Base-by-base conservation (phyloP, 2,888 invertebrate species). In the Hemistola chrysoprasaria region DNA sequence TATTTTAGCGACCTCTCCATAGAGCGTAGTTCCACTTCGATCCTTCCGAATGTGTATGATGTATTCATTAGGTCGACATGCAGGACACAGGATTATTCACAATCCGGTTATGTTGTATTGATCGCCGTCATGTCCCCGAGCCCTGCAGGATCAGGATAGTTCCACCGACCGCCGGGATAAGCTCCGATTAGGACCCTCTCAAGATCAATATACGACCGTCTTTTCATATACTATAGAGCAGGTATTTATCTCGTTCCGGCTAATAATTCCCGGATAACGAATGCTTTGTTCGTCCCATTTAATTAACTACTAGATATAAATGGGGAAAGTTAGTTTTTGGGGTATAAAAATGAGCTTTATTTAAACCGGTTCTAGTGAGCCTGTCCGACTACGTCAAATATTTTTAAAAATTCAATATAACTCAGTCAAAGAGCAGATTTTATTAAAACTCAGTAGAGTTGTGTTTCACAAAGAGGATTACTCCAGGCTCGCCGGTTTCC, bases 31-130 rank as follows among this genome's bases (percentile, higher is more conserved):
- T 1, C 27, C 47, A 36, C 38, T 25, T 27, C 42, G 29, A 53
- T 52, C 43, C 36, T 20, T n/a, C n/a, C n/a, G n/a, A n/a, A 30
- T 33, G 41, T 42, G 47, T 29, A 40, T 44, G 39, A 38, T 28
- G 50, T 53, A 50, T 59, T 60, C 59, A 67, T 62, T 50, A 58
- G 53, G 55, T 50, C 51, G 40, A 44, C 45, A 46, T 44, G 39
- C 45, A 42, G 37, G 47, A 47, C 47, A 41, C 11, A 28, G 30
- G 59, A 53, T 58, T 47, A 52, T 22, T 16, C 29, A 48, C 56
- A 57, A 62, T 61, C 53, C 55, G 42, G 59, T 62, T 54, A 56
- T 50, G 45, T 47, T 46, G 40, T 50, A 53, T 50, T 60, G 53
- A 50, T 46, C 48, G 30, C 44, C 32, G 30, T 42, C 35, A 38